A percentile compares a stretch with the other conserved stretches of the same genome.
These are phyloP conservation scores for Xestia xanthographa DNA, from an alignment of 2,888 invertebrate genomes.

Conservation along the genomic window DNA sequence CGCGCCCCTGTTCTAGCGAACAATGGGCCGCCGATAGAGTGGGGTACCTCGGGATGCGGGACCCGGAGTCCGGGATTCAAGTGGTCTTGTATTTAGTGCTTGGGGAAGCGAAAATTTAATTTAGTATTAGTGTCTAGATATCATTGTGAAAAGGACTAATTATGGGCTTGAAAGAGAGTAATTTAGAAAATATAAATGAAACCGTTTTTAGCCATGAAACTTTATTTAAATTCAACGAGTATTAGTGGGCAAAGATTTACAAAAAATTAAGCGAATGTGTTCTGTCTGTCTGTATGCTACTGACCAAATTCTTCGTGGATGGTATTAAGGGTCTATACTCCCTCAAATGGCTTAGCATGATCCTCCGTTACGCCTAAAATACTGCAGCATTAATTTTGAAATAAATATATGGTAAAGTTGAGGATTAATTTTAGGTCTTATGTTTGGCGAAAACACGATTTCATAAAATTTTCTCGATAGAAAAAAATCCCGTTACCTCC, in stretches of 20 bases:
- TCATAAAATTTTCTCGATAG: too few relatives aligned
- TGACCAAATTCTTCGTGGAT: too few relatives aligned
- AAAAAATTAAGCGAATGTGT: not conserved
- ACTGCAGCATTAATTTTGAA: too few relatives aligned
- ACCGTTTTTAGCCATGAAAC: not conserved
- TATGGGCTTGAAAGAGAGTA: not conserved
- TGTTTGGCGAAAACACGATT: too few relatives aligned
- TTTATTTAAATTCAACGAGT: not conserved
- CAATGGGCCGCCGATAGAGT: constrained; percentile 69
- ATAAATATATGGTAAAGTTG: too few relatives aligned
- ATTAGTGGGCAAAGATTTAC: not conserved
- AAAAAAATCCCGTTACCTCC: too few relatives aligned
- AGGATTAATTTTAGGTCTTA: too few relatives aligned
- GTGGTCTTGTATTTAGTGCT: constrained; percentile 45
- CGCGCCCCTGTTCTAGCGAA: constrained; percentile 67
- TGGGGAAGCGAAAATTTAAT: constrained; percentile 17
- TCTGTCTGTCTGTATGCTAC: not conserved
- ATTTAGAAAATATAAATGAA: not conserved
- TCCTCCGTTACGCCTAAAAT: too few relatives aligned
- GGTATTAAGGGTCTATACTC: too few relatives aligned
- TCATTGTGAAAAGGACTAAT: not conserved
- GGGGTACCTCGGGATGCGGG: constrained; percentile 26
- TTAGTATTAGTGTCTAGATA: constrained; percentile 19
- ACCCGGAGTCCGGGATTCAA: constrained; percentile 52
- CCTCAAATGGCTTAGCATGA: too few relatives aligned